Percentiles rank a stretch among this genome's conserved stretches.
phyloP scores from a whole-genome alignment of 2,113 vertebrate genomes.

The Brachypodius melanocephalos region DNA sequence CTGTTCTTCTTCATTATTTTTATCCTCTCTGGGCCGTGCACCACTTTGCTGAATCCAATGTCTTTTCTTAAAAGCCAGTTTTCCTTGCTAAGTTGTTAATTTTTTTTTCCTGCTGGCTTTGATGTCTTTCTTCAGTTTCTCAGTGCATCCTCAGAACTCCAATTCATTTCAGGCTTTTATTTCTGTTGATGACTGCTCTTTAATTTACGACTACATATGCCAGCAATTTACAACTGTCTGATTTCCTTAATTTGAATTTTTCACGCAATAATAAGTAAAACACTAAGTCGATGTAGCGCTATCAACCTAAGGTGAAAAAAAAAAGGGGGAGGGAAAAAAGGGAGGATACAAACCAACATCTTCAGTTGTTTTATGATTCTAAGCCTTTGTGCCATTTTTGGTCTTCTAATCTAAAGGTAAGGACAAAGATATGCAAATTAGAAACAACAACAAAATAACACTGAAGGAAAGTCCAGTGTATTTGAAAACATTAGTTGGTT shows the following conservation, averaged over 20 bases:
- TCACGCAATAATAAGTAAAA: constrained; percentile 23
- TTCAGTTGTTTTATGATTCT: neutral
- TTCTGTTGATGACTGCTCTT: constrained; percentile 51
- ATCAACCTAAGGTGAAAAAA: neutral
- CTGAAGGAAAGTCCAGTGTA: neutral
- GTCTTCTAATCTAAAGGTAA: constrained; percentile 3
- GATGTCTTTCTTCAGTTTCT: constrained; percentile 58
- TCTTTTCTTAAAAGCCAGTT: constrained; percentile 50
- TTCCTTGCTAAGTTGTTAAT: constrained; percentile 45
- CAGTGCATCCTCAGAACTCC: constrained; percentile 44
- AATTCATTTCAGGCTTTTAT: constrained; percentile 56
- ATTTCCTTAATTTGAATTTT: constrained; percentile 55
- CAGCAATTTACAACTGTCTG: constrained; percentile 61
- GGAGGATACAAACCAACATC: neutral
- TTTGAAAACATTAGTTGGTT: neutral
- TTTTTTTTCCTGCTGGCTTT: constrained; percentile 33
- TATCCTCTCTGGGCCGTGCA: constrained; percentile 13
- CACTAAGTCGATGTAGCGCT: neutral
- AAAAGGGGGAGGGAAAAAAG: rapidly evolving
- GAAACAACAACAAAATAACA: neutral
- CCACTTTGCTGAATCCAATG: neutral
- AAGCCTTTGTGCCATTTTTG: neutral
- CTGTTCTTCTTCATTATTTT: constrained; percentile 46
- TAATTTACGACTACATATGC: constrained; percentile 46
- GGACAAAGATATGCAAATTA: neutral